Percentiles rank a stretch among this genome's conserved stretches.
Conservation (phyloP, 2,888 invertebrate genomes). For the Cordilura impudica region DNA sequence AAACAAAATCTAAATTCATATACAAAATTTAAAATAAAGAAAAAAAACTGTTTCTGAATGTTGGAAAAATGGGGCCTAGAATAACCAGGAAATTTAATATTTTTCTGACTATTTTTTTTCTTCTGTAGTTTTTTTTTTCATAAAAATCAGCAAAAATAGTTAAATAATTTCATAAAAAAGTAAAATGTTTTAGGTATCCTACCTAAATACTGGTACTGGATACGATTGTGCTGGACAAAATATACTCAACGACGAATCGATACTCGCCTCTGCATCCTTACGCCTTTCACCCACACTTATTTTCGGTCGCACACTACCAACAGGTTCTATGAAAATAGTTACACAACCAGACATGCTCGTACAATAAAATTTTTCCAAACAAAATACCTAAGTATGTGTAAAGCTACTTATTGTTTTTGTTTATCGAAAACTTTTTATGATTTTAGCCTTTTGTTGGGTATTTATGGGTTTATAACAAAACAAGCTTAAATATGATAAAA, state of each 20-base stretch:
- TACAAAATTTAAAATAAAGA: not conserved
- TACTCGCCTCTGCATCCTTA: slow-evolving; percentile 79
- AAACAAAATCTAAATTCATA: not conserved
- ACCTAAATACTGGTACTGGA: slow-evolving; percentile 81
- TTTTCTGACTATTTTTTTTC: no score
- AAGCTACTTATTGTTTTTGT: slow-evolving; percentile 39
- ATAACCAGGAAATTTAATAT: no score
- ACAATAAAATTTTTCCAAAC: not conserved
- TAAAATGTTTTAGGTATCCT: slow-evolving; percentile 50
- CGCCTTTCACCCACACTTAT: slow-evolving; percentile 81
- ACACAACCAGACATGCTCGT: slow-evolving; percentile 45
- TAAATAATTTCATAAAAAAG: not conserved
- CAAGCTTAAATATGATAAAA: slow-evolving; percentile 37
- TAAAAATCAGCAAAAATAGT: no score
- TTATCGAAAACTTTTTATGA: slow-evolving; percentile 50
- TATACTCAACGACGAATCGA: slow-evolving; percentile 80
- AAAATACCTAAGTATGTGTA: slow-evolving; percentile 23
- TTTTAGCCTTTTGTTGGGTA: slow-evolving; percentile 40
- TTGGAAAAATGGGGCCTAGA: not conserved
- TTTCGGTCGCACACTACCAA: slow-evolving; percentile 79
- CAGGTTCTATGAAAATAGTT: slow-evolving; percentile 79
- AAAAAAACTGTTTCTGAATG: slow-evolving; percentile 23
- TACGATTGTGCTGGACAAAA: slow-evolving; percentile 88
- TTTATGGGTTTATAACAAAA: not conserved
- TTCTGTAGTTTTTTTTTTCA: no score